Conservation (phyloP, 2,888 invertebrate species). For the Spodoptera littoralis region DNA sequence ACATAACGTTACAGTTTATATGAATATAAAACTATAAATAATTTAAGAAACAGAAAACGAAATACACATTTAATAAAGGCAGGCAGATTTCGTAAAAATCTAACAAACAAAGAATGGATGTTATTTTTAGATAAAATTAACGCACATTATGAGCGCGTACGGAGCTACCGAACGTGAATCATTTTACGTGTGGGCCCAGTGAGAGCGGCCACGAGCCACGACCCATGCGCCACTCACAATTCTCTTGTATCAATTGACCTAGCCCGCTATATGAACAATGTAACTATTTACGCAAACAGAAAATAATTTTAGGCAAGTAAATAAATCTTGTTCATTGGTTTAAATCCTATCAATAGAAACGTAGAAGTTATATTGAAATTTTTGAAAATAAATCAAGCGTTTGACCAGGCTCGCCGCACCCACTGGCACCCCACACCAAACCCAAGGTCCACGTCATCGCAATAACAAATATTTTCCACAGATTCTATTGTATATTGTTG, state of each 20-base stretch:
- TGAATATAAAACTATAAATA: slow-evolving; percentile 60
- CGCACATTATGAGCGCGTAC: slow-evolving; percentile 84
- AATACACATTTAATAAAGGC: slow-evolving; percentile 71
- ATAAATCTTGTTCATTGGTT: too few relatives aligned
- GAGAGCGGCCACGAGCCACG: slow-evolving; percentile 49
- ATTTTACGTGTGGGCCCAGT: slow-evolving; percentile 64
- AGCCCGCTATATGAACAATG: too few relatives aligned
- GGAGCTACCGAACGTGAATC: slow-evolving; percentile 83
- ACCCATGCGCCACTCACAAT: too few relatives aligned
- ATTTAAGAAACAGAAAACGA: slow-evolving; percentile 57
- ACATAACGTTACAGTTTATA: slow-evolving; percentile 54
- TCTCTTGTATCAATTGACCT: too few relatives aligned
- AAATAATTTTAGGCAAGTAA: too few relatives aligned
- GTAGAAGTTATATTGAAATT: too few relatives aligned
- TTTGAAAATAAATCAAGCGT: slow-evolving; percentile 8
- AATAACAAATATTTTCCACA: slow-evolving; percentile 83
- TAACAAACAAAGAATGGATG: slow-evolving; percentile 85
- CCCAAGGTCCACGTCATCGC: slow-evolving; percentile 72
- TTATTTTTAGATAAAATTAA: slow-evolving; percentile 88
- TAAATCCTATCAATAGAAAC: too few relatives aligned
- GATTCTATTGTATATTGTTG: slow-evolving; percentile 81
- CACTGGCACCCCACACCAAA: slow-evolving; percentile 46
- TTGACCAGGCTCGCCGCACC: slow-evolving; percentile 50
- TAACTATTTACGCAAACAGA: too few relatives aligned
- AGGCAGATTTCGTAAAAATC: slow-evolving; percentile 84